Base-by-base conservation (phyloP, 1,140 invertebrate genomes). In the Cotesia glomerata region DNA sequence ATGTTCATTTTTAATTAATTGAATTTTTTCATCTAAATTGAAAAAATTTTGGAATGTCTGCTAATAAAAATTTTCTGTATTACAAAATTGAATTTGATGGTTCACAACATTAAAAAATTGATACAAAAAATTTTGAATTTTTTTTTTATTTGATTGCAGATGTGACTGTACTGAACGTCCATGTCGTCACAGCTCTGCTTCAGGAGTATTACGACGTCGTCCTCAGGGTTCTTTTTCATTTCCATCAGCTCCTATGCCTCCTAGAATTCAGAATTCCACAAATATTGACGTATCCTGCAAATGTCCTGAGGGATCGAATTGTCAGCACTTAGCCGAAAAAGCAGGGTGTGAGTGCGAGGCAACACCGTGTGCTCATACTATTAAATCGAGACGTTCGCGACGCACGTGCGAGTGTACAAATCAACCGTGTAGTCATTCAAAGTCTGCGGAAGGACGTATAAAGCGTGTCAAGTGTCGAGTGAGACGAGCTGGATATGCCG, bases 391-490 rank as follows among this genome's bases (percentile, higher is more conserved):
- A 0, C 73, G 77, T n/a, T 73, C 76, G 62, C 79, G 81, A 34
- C 82, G 79, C 61, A 77, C 74, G 56, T 84, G 83, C 78, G 79
- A 83, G 34, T 85, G 83, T 77, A 78, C 62, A 13, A 74, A 75
- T 14, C 81, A 83, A 61, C 80, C 83, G 14, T 85, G 84, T 72
- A 77, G 74, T 58, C 83, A 83, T 59, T 82, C 80, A 65, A 81
- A 81, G 11, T 73, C 76, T 7, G 66, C 78, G 18, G 84, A 86
- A 74, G 85, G 84, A 5, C 77, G 84, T 5, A 86, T 85, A 34
- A 85, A 85, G 70, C 83, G 84, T 8, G 85, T 86, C 7, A 86
- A 85, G 70, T 85, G 79, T 69, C 83, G 84, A 16, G 83, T 86
- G 34, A 79, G 84, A 59, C 80, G 84, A 0, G 84, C 85, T 69